Conservation (phyloP, 2,797 vertebrate genomes). For the Thaleichthys pacificus region DNA sequence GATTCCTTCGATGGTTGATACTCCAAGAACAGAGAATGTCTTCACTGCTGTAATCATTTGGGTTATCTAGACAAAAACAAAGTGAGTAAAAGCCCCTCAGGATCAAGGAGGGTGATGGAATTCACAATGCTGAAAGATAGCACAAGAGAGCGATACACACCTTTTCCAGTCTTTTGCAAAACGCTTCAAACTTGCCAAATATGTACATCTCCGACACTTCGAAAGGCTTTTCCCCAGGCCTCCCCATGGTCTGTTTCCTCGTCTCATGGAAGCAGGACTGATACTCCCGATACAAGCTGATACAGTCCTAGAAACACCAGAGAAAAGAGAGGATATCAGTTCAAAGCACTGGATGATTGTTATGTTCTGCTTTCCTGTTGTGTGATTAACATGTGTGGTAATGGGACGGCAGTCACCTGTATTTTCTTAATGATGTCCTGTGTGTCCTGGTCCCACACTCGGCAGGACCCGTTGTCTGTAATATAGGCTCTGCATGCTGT, state of each 20-base stretch:
- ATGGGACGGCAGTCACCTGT: conserved; percentile 56
- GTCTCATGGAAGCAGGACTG: conserved; percentile 77
- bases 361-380: background rate
- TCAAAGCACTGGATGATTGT: background rate
- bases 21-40: conserved; percentile 69
- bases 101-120: background rate
- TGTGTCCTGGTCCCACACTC: conserved; percentile 81
- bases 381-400: background rate
- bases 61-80: conserved; percentile 75
- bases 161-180: conserved; percentile 82
- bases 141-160: conserved; percentile 47
- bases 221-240: conserved; percentile 66
- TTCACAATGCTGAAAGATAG: background rate
- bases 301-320: conserved; percentile 70
- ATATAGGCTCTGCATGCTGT: conserved; percentile 81
- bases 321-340: conserved; percentile 7
- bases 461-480: conserved; percentile 70
- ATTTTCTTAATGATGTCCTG: conserved; percentile 75
- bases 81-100: background rate
- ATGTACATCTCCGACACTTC: conserved; percentile 81
- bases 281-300: conserved; percentile 77
- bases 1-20: conserved; percentile 81
- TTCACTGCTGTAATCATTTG: conserved; percentile 77
- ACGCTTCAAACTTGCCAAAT: conserved; percentile 80
- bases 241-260: conserved; percentile 66